Base-by-base conservation (phyloP, 1,140 invertebrate species). In the Drosophila hydei region DNA sequence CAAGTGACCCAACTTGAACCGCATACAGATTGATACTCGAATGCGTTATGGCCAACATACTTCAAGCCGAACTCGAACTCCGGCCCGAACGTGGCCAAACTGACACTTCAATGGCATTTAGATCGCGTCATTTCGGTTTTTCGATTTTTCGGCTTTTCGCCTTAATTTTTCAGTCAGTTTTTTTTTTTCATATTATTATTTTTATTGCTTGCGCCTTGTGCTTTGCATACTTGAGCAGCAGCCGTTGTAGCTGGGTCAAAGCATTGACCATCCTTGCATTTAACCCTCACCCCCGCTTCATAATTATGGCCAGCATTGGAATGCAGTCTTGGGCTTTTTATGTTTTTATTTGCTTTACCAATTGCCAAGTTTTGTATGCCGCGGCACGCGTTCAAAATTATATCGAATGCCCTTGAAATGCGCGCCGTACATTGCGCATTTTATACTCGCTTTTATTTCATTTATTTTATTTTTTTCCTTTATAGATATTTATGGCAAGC, bases 151-250 rank as follows among this genome's bases (percentile, higher is more conserved):
- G 36, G 21, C 55, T 59, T 36, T 58, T 54, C 64, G 62, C 16
- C 70, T 60, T 58, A 50, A 71, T 79, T 70, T 70, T 83, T 75
- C 62, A 83, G 81, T 83, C 62, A 48, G 18, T 40, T 61, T 8
- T 55, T 54, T 54, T 58, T 60, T 9, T 65, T 56, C 38, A 30
- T 12, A 52, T 61, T 56, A 21, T 19, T 47, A 4, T 23, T 50
- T 54, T 59, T 52, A 40, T 40, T 56, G 52, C 38, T 19, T 23
- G 43, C 63, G 25, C 16, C 40, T 21, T 65, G 56, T 77, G 73
- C 78, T 61, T 59, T 80, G 78, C 77, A 80, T 80, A 77, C 64
- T 70, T 64, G 55, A 76, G 23, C 30, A 73, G 54, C 52, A 9
- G 36, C 27, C 14, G 21, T 11, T 16, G 30, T 16, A 11, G 16